phyloP scores from a whole-genome alignment of 2,113 vertebrate genomes.

The Puntigrus tetrazona region DNA sequence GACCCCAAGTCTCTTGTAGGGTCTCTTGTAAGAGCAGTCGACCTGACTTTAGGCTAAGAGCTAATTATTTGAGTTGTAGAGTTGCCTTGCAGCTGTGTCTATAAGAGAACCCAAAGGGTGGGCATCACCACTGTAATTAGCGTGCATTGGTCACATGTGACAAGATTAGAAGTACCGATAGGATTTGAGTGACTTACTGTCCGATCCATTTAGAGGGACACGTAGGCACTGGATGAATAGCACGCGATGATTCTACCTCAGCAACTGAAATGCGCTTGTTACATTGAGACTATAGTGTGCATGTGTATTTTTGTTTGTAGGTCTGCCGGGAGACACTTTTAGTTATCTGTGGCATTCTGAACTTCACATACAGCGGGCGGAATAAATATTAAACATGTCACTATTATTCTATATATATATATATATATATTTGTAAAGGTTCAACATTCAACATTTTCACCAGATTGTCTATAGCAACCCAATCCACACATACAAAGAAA shows the following conservation, averaged over 20 bases:
- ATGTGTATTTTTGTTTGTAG: not conserved
- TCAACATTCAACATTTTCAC: too few relatives aligned
- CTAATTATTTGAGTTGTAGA: constrained; percentile 41
- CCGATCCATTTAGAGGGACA: constrained; percentile 53
- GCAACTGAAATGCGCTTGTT: not conserved
- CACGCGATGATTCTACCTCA: constrained; percentile 33
- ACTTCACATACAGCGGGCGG: too few relatives aligned
- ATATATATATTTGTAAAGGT: too few relatives aligned
- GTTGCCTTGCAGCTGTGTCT: constrained; percentile 36
- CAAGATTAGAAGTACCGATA: constrained; percentile 51
- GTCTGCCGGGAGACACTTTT: not conserved
- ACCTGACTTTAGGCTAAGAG: not conserved
- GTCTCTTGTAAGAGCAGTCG: not conserved
- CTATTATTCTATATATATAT: too few relatives aligned
- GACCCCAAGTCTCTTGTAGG: constrained; percentile 1
- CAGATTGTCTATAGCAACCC: too few relatives aligned
- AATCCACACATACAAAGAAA: too few relatives aligned
- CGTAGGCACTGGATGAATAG: constrained; percentile 19
- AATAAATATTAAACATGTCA: too few relatives aligned
- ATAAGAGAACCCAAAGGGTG: constrained; percentile 37
- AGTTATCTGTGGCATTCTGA: not conserved
- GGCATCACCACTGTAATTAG: constrained; percentile 49
- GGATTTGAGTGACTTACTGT: constrained; percentile 57
- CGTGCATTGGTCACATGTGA: constrained; percentile 56
- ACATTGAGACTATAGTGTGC: not conserved